Evolutionary conservation across 2,888 invertebrate species (phyloP), one percentile per base, ranked within the genome.

Genomic region (Tridacna gigas): DNA sequence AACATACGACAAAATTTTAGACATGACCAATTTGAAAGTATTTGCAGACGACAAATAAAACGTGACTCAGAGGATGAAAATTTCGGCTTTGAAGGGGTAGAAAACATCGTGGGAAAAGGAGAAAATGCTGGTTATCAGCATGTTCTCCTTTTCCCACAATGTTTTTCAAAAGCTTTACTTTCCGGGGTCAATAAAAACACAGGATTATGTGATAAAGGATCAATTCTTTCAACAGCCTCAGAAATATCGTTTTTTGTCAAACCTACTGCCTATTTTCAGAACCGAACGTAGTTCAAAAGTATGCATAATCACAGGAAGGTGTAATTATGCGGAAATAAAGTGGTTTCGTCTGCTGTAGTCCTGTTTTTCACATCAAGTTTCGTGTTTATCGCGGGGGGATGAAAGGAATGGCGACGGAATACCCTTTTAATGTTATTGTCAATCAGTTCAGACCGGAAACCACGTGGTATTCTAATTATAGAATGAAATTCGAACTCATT

Each of bases 381-480:
- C 67, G 5, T 45, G 37, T 37, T 67, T 67, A 45, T 45, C 67
- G 45, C n/a, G 15, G 45, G n/a, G 20, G 67, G 67, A 67, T 67
- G 67, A 67, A 67, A 67, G 67, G 37, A 67, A 67, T 45, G 67
- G 47, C 67, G 37, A 37, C n/a, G 37, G 67, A 45, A 67, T 67
- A 67, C 67, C 45, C 67, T 37, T 67, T 67, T 67, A 67, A 67
- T 67, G 67, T 67, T 67, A 45, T 67, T 67, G 67, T 67, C 67
- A 67, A 67, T 67, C 67, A 67, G 67, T 67, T 67, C 18, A 37
- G 45, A n/a, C 67, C 67, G 67, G 67, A 67, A 67, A 67, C 67
- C 67, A 67, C 67, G 67, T 67, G 67, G 13, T 67, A 45, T 67
- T 1, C 67, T 67, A 67, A 67, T 67, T 67, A 63, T 22, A 56